These are phyloP conservation scores for Eristalis tenax DNA, from an alignment of 2,888 invertebrate species.

Conservation along the genomic window DNA sequence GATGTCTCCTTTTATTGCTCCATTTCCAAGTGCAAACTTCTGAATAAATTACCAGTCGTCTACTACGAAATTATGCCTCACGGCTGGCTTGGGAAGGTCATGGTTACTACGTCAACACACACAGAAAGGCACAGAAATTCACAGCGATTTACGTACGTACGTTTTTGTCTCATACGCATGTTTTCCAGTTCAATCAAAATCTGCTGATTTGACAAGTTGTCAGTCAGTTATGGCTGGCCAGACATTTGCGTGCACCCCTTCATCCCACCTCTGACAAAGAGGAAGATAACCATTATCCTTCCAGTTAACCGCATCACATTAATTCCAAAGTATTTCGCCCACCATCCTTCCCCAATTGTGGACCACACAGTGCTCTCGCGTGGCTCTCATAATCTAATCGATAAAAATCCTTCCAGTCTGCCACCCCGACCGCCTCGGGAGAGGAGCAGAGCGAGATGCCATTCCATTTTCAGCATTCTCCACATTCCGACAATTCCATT, in stretches of 20 bases:
- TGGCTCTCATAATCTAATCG: constrained; percentile 59
- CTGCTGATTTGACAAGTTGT: constrained; percentile 57
- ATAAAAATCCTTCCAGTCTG: constrained; percentile 70
- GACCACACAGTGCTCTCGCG: constrained; percentile 10
- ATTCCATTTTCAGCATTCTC: constrained; percentile 72
- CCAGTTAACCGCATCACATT: constrained; percentile 72
- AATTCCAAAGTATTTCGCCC: constrained; percentile 58
- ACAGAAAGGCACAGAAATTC: constrained; percentile 5
- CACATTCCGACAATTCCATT: constrained; percentile 72
- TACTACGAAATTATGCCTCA: constrained; percentile 38
- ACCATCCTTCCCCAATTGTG: background rate
- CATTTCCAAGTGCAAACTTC: constrained; percentile 60
- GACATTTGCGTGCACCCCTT: background rate
- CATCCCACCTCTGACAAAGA: background rate
- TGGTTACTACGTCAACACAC: constrained; percentile 43
- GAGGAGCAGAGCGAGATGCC: constrained; percentile 66
- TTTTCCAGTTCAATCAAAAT: constrained; percentile 38
- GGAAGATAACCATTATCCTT: constrained; percentile 56
- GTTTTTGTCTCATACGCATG: constrained; percentile 11
- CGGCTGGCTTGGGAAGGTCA: constrained; percentile 60
- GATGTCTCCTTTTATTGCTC: constrained; percentile 58
- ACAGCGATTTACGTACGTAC: background rate
- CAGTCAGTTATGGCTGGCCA: constrained; percentile 49
- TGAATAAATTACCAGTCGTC: constrained; percentile 56
- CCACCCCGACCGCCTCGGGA: constrained; percentile 10